A percentile compares a stretch with the other conserved stretches of the same genome.
These are phyloP conservation scores for Saguinus midas DNA, from an alignment of 2,113 vertebrate genomes.

Conservation along the genomic window DNA sequence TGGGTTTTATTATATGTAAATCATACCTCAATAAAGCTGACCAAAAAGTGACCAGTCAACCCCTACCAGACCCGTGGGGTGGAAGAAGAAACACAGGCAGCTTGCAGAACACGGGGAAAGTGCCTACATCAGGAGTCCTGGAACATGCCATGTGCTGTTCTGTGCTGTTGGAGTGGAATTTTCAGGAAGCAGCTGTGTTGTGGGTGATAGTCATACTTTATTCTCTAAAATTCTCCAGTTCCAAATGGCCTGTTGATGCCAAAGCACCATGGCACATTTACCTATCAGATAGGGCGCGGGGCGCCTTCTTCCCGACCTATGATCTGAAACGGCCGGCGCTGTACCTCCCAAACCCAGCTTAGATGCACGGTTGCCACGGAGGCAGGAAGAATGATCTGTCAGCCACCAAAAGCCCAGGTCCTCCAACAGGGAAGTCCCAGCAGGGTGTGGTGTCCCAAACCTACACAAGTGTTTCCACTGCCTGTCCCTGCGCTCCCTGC, in stretches of 20 bases:
- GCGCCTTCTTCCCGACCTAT: neutral
- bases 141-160: neutral
- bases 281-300: neutral
- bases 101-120: neutral
- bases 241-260: neutral
- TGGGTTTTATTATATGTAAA: neutral
- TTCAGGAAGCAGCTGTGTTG: neutral
- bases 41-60: neutral
- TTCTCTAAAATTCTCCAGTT: neutral
- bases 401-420: neutral
- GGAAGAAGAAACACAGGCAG: neutral
- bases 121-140: neutral
- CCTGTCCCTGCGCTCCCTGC: neutral
- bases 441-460: neutral
- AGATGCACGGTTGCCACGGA: accelerated
- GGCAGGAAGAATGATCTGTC: neutral
- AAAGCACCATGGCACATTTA: neutral
- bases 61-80: neutral
- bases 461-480: no score
- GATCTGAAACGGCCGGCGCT: neutral
- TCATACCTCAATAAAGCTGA: neutral
- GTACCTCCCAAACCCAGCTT: neutral
- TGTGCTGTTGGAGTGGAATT: neutral
- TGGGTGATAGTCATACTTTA: neutral
- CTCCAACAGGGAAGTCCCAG: neutral